phyloP scores from a whole-genome alignment of 2,888 invertebrate genomes.

The Eucera pruinosa region DNA sequence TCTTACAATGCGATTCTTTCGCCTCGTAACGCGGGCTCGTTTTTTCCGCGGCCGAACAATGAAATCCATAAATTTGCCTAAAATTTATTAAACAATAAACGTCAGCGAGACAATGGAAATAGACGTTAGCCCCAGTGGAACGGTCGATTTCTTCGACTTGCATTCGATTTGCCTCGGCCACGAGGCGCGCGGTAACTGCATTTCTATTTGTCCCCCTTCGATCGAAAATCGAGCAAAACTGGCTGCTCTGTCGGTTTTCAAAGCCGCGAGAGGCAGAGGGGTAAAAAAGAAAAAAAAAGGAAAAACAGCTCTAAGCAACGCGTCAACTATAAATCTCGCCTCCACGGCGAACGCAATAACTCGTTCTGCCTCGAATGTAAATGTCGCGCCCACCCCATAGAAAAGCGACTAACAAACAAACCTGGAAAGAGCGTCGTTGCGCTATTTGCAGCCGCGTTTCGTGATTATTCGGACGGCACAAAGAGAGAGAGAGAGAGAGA shows the following conservation, averaged over 20 bases:
- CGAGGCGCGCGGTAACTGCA: constrained; percentile 11
- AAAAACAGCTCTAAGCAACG: constrained; percentile 33
- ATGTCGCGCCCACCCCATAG: constrained; percentile 28
- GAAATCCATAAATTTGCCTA: not conserved
- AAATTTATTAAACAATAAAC: constrained; percentile 23
- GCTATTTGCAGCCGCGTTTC: constrained; percentile 24
- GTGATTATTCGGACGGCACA: constrained; percentile 5
- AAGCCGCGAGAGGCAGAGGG: constrained; percentile 5
- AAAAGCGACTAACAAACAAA: constrained; percentile 39
- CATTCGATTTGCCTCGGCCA: constrained; percentile 7
- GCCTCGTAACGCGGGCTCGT: too few species aligned
- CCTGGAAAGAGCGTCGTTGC: constrained; percentile 21
- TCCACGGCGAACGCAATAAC: constrained; percentile 32
- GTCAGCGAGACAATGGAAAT: constrained; percentile 5
- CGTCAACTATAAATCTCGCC: constrained; percentile 44
- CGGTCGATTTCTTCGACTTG: constrained; percentile 26
- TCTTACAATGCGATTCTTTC: too few species aligned
- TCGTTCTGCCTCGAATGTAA: constrained; percentile 41
- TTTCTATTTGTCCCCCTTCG: constrained; percentile 37
- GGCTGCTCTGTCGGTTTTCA: constrained; percentile 25
- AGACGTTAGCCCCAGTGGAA: not conserved
- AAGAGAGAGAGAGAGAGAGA: too few species aligned
- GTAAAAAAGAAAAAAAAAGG: not conserved
- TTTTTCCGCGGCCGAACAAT: too few species aligned
- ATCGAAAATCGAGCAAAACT: constrained; percentile 35